Conservation (phyloP, 2,888 invertebrate species). For the Leucophora obtusa region DNA sequence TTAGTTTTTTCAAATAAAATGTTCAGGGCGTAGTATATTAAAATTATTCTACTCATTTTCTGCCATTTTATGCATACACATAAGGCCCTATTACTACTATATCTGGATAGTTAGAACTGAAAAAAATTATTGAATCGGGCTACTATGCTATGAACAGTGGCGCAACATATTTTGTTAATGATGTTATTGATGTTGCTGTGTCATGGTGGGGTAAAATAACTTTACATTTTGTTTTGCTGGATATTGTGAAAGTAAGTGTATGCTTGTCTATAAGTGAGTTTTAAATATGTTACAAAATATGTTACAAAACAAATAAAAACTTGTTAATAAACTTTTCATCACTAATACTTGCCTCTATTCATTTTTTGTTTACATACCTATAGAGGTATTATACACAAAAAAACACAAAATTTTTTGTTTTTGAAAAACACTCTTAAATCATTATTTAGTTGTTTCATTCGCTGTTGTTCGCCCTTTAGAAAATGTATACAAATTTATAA, state of each 20-base stretch:
- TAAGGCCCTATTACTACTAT: too few species aligned
- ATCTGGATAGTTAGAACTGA: too few species aligned
- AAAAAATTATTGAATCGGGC: not conserved
- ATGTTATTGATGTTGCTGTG: slow-evolving; percentile 17
- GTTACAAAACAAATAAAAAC: not conserved
- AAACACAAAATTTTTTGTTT: not conserved
- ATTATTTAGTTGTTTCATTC: slow-evolving; percentile 5
- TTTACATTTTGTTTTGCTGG: slow-evolving; percentile 2
- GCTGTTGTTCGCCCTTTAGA: too few species aligned
- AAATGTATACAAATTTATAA: slow-evolving; percentile 22
- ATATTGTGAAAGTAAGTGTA: not conserved
- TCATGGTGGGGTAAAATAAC: slow-evolving; percentile 37
- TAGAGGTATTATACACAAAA: too few species aligned
- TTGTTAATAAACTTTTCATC: slow-evolving; percentile 47
- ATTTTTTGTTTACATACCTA: too few species aligned
- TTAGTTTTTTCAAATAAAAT: too few species aligned
- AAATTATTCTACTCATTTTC: too few species aligned
- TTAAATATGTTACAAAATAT: not conserved
- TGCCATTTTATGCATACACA: too few species aligned
- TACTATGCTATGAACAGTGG: not conserved
- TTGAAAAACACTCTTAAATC: slow-evolving; percentile 5
- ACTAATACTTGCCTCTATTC: not conserved
- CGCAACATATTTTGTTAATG: not conserved
- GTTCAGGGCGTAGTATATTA: too few species aligned
- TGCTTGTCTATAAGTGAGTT: not conserved